Evolutionary conservation across 2,888 invertebrate genomes (phyloP).

Genomic region (Epistrophella euchroma): DNA sequence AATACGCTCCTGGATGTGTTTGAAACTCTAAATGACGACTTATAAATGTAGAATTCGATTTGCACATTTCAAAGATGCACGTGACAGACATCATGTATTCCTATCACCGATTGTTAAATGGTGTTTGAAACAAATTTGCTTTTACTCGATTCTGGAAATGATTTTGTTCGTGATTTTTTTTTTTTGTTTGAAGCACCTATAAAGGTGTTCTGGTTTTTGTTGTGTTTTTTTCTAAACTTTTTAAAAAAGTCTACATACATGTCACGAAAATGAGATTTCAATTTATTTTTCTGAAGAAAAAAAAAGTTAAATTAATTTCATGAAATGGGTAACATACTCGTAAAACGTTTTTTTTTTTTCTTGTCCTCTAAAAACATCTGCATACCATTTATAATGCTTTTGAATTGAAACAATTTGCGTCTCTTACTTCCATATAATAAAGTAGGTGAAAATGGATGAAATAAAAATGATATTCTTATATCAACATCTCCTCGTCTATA

Average conservation of each 20-base stretch:
- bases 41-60: conserved; percentile 66
- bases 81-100: conserved; percentile 71
- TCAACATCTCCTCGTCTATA: background rate
- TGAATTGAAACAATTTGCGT: conserved; percentile 9
- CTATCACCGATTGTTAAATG: conserved; percentile 60
- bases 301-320: conserved; percentile 12
- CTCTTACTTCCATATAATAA: background rate
- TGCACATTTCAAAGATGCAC: conserved; percentile 64
- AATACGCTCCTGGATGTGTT: background rate
- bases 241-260: background rate
- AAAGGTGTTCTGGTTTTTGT: background rate
- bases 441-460: conserved; percentile 22
- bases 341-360: background rate
- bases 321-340: background rate
- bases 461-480: conserved; percentile 14
- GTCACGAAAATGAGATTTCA: conserved; percentile 26
- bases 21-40: conserved; percentile 48
- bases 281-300: background rate
- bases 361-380: conserved; percentile 6
- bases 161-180: conserved; percentile 37
- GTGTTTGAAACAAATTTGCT: conserved; percentile 70
- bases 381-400: conserved; percentile 5
- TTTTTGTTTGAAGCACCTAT: background rate
- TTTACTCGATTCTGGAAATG: conserved; percentile 44
- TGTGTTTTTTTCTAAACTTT: background rate